Percentiles rank a stretch among this genome's conserved stretches.
Evolutionary conservation across 2,113 vertebrate genomes (phyloP).

Genomic region (Potamarius usumacintae): DNA sequence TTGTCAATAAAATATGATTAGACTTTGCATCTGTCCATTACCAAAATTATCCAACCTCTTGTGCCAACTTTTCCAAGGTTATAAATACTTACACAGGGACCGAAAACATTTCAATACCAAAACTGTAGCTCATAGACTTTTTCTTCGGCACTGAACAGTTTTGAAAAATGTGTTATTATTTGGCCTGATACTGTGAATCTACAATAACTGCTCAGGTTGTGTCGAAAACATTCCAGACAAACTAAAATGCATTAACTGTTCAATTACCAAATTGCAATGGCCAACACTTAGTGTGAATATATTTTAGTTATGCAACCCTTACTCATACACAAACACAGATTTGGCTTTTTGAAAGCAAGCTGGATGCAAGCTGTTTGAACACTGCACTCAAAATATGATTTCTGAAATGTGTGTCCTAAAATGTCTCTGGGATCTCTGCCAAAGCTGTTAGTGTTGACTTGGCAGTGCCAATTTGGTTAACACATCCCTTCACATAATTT

Average conservation of each 20-base stretch:
- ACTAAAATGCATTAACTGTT: neutral
- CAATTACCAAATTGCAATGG: neutral
- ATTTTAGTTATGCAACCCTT: neutral
- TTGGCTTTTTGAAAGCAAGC: neutral
- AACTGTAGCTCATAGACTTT: neutral
- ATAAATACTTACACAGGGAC: neutral
- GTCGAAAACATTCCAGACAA: neutral
- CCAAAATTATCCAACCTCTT: neutral
- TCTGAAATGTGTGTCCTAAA: neutral
- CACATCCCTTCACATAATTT: neutral
- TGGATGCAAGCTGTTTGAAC: neutral
- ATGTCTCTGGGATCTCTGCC: neutral
- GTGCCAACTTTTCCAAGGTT: neutral
- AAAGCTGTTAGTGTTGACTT: conserved; percentile 7
- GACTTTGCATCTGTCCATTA: neutral
- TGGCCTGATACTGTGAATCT: neutral
- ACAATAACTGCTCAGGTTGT: neutral
- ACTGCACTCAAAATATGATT: neutral
- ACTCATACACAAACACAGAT: neutral
- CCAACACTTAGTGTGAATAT: neutral
- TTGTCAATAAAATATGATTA: neutral
- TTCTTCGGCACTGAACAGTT: neutral
- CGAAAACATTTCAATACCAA: neutral
- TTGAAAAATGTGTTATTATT: neutral
- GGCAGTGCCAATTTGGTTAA: conserved; percentile 1